Evolutionary conservation across 2,888 invertebrate species (phyloP).

Genomic region (Cephus spinipes): DNA sequence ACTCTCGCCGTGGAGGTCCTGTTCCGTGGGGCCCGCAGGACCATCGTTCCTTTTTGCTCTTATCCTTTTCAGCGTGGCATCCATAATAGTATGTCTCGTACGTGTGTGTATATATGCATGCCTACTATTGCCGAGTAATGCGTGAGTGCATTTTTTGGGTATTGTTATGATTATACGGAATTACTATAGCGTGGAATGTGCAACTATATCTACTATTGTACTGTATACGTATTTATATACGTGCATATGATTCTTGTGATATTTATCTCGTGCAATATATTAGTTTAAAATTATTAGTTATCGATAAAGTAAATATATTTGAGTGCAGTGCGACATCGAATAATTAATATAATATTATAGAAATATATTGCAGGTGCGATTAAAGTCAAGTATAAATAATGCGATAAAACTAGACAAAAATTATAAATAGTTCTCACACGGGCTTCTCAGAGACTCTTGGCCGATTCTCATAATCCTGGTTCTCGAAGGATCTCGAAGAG

Average conservation of each 20-base stretch:
- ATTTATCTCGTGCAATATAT: background rate
- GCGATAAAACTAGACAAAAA: background rate
- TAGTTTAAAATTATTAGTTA: background rate
- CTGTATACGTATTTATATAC: background rate
- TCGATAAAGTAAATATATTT: background rate
- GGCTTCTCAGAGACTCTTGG: background rate
- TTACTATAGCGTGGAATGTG: background rate
- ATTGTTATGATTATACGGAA: background rate
- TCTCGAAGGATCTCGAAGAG: background rate
- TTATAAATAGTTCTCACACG: background rate
- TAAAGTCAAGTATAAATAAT: background rate
- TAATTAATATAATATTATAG: background rate
- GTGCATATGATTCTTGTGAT: background rate
- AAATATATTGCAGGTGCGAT: background rate
- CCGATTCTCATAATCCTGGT: background rate
- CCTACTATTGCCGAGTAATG: background rate
- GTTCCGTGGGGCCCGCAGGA: slow-evolving; percentile 19
- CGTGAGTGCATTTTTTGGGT: background rate
- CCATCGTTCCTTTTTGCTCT: background rate
- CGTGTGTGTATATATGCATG: background rate
- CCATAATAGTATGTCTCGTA: background rate
- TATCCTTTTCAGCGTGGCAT: background rate
- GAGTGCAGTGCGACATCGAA: background rate
- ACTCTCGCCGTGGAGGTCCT: slow-evolving; percentile 54
- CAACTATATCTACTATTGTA: background rate